phyloP scores from a whole-genome alignment of 2,797 vertebrate species.

The Corythornis leucogaster region DNA sequence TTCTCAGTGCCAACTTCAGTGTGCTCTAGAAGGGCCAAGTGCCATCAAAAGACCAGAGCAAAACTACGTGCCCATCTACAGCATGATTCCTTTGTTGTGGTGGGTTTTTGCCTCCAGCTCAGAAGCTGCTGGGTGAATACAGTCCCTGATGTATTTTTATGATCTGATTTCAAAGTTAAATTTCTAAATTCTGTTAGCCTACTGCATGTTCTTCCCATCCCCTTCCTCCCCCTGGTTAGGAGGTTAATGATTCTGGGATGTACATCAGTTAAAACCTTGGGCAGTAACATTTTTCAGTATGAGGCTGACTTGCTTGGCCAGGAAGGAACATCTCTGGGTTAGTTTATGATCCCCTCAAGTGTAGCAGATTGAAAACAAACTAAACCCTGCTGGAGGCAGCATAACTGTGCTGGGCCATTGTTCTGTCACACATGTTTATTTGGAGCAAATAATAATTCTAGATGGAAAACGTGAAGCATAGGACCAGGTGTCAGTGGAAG shows the following conservation, averaged over 20 bases:
- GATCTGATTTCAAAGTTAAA: not conserved
- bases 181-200: not conserved
- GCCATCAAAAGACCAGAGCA: not conserved
- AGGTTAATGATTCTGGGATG: not conserved
- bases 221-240: not conserved
- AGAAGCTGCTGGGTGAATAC: not conserved
- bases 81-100: not conserved
- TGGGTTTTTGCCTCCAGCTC: not conserved
- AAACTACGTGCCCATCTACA: not conserved
- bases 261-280: not conserved
- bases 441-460: not conserved
- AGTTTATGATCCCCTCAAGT: not conserved
- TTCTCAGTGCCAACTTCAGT: not conserved
- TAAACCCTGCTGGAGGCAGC: not conserved
- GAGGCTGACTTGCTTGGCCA: not conserved
- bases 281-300: not conserved
- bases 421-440: not conserved
- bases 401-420: not conserved
- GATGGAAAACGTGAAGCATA: not conserved
- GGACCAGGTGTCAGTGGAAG: not conserved
- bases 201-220: not conserved
- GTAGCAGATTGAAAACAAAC: not conserved
- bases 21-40: not conserved
- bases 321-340: not conserved
- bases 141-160: not conserved